Base-by-base conservation (phyloP, 2,888 invertebrate species). In the Adineta ricciae region DNA sequence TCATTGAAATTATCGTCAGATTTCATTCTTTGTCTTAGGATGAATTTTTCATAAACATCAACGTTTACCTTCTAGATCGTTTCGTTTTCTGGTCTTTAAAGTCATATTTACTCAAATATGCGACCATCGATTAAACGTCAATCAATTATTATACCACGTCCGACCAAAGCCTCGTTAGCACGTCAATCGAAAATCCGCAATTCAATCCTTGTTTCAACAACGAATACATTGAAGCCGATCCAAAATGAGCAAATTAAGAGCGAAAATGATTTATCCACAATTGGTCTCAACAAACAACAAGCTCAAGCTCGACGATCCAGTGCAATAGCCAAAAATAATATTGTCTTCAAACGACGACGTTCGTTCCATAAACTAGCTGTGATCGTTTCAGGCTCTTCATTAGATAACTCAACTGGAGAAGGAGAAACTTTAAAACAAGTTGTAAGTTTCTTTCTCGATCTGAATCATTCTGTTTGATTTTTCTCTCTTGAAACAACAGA, bases 361-460 rank as follows among this genome's bases (percentile, higher is more conserved):
- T 78, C 78, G 11, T 9, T 78, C 24, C 78, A 78, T 41, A 78
- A 78, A 78, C 41, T 78, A 41, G 78, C 78, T 41, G 78, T 41
- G 38, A 78, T 78, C 41, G 41, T 78, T 24, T 78, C 78, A 9
- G 41, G 41, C n/a, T 41, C 78, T 24, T 78, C 78, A 41, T 14
- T 38, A 41, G 78, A 78, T 41, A 78, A 78, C n/a, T 41, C 41
- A 11, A 41, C 78, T 24, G 41, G 41, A 3, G 78, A 41, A 24
- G 41, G 78, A n/a, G 78, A 78, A 78, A 78, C 41, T 11, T 78
- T 78, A 78, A 78, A 78, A 41, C 78, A 78, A 78, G 78, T 78
- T 78, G 64, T 64, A 64, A 64, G 64, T 64, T 21, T 52, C 19
- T 50, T 32, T 32, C 32, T 16, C 32, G 8, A 46, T 46, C 11